Percentiles rank a stretch among this genome's conserved stretches.
These are phyloP conservation scores for Octomys mimax DNA, from an alignment of 2,797 vertebrate genomes.

Conservation along the genomic window DNA sequence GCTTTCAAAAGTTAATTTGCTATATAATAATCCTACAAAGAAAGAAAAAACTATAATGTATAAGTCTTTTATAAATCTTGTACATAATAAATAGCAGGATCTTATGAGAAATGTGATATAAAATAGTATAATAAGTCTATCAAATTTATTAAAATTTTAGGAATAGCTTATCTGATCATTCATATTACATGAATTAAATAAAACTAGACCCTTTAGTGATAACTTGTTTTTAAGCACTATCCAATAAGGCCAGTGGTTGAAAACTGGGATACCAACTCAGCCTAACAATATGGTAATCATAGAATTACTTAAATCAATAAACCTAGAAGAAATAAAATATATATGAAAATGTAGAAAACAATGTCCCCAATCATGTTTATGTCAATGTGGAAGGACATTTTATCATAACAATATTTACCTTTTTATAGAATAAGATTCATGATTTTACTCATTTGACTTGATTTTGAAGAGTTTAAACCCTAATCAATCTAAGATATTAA, in stretches of 20 bases:
- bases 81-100: not conserved
- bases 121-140: not conserved
- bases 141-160: not conserved
- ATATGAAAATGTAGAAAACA: not conserved
- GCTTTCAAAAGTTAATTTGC: constrained; percentile 41
- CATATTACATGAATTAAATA: not conserved
- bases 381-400: not conserved
- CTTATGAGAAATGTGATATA: not conserved
- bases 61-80: not conserved
- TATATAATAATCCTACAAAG: not conserved
- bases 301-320: not conserved
- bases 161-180: not conserved
- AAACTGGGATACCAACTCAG: not conserved
- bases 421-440: not conserved
- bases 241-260: not conserved
- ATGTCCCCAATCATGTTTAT: not conserved
- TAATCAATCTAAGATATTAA: not conserved
- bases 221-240: not conserved
- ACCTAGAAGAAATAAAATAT: not conserved
- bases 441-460: not conserved
- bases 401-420: not conserved
- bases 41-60: not conserved
- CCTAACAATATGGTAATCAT: not conserved
- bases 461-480: not conserved
- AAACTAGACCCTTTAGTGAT: not conserved